Evolutionary conservation across 1,140 invertebrate species (phyloP).

Genomic region (Gerris buenoi): DNA sequence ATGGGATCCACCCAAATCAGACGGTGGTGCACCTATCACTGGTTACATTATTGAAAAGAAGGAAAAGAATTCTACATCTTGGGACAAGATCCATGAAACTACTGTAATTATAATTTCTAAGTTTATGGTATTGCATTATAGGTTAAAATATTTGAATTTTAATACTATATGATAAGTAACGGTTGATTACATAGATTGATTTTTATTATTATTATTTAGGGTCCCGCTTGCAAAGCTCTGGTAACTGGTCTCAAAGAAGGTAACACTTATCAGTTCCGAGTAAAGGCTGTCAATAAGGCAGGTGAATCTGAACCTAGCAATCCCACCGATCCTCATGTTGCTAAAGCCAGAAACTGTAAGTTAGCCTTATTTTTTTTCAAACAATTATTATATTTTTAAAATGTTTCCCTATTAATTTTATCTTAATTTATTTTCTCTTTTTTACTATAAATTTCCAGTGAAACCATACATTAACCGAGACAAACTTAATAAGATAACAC

Average conservation of each 20-base stretch:
- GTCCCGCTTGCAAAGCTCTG: slow-evolving; percentile 61
- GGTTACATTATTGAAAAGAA: slow-evolving; percentile 95
- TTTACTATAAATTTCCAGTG: slow-evolving; percentile 38
- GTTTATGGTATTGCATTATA: neutral
- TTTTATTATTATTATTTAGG: slow-evolving; percentile 30
- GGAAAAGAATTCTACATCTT: slow-evolving; percentile 71
- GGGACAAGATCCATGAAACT: slow-evolving; percentile 76
- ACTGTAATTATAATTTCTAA: slow-evolving; percentile 34
- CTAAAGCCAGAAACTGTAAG: slow-evolving; percentile 77
- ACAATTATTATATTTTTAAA: too few species aligned
- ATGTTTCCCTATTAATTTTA: too few species aligned
- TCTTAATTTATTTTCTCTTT: neutral
- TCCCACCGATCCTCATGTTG: slow-evolving; percentile 68
- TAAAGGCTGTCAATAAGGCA: slow-evolving; percentile 84
- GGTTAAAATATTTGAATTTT: neutral
- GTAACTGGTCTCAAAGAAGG: slow-evolving; percentile 80
- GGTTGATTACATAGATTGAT: neutral
- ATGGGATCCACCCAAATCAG: slow-evolving; percentile 79
- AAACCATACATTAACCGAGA: slow-evolving; percentile 83
- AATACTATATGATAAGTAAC: neutral
- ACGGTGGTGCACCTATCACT: slow-evolving; percentile 85
- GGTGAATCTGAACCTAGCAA: slow-evolving; percentile 81
- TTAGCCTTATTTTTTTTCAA: too few species aligned
- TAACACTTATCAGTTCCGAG: slow-evolving; percentile 82
- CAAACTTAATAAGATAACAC: slow-evolving; percentile 72